Base-by-base conservation (phyloP, 2,888 invertebrate genomes). In the Cerastis rubricosa region DNA sequence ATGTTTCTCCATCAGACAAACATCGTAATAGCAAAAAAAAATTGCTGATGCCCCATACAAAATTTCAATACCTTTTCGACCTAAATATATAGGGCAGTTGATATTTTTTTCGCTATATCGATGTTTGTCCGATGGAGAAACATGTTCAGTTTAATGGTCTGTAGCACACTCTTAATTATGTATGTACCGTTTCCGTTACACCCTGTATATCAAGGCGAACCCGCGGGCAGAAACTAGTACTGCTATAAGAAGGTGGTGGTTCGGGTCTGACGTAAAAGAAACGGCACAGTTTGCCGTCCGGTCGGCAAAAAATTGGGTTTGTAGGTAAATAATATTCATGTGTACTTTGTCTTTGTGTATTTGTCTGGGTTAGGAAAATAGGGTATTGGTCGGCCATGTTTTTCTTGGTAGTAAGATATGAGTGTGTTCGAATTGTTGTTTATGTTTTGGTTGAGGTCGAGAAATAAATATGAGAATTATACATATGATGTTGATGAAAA, bases 291-390 rank as follows among this genome's bases (percentile, higher is more conserved):
- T 78, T 67, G 76, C 57, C 70, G 76, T 43, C 40, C 19, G 49
- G 54, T 49, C 59, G 63, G 74, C 54, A 84, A 83, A 73, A 82
- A 87, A 76, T 71, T 80, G 76, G 79, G 83, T 82, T 78, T 85
- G 69, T 77, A 59, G 74, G 81, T 77, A 77, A 85, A 85, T 85
- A 84, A 80, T 75, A 80, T 84, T 85, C 72, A 84, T 80, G 70
- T 79, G 73, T 72, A 64, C 71, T 79, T 54, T 72, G 61, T 40
- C n/a, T n/a, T n/a, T n/a, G n/a, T n/a, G n/a, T 79, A 57, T 78
- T 86, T 78, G 78, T 75, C 49, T 73, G 49, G 63, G 64, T 49
- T 51, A 35, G 47, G 57, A 40, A 71, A 64, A 76, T 69, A 73
- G 22, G 49, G 69, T 76, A 73, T 73, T 57, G 35, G 59, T 68